Conservation (phyloP, 2,797 vertebrate genomes). For the Myioborus miniatus region DNA sequence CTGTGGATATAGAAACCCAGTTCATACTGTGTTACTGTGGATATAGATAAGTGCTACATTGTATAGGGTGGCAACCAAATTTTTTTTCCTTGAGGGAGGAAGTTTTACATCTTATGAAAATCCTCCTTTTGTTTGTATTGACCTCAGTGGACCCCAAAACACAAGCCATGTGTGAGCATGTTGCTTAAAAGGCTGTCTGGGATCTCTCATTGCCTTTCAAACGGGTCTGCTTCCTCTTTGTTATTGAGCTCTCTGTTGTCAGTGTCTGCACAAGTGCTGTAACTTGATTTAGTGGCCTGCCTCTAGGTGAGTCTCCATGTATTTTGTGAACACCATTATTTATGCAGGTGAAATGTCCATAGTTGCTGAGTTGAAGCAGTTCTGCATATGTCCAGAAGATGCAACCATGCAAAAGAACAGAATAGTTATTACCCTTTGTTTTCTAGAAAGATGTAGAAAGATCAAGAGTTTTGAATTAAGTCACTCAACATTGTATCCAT, state of each 20-base stretch:
- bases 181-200: not conserved
- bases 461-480: not conserved
- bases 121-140: not conserved
- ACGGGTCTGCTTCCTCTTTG: not conserved
- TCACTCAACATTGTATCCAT: not conserved
- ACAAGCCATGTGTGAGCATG: not conserved
- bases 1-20: not conserved
- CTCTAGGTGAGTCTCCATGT: not conserved
- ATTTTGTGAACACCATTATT: not conserved
- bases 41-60: not conserved
- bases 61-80: not conserved
- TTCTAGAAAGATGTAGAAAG: not conserved
- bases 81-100: not conserved
- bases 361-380: not conserved
- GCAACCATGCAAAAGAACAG: not conserved
- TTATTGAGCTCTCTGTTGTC: not conserved
- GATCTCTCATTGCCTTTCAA: not conserved
- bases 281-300: not conserved
- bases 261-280: not conserved
- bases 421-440: not conserved
- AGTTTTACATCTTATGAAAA: not conserved
- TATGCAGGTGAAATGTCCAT: rapidly evolving
- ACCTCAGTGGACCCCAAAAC: not conserved
- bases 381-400: not conserved
- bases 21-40: not conserved